Conservation (phyloP, 1,140 invertebrate genomes). For the Heliconius hermathena region DNA sequence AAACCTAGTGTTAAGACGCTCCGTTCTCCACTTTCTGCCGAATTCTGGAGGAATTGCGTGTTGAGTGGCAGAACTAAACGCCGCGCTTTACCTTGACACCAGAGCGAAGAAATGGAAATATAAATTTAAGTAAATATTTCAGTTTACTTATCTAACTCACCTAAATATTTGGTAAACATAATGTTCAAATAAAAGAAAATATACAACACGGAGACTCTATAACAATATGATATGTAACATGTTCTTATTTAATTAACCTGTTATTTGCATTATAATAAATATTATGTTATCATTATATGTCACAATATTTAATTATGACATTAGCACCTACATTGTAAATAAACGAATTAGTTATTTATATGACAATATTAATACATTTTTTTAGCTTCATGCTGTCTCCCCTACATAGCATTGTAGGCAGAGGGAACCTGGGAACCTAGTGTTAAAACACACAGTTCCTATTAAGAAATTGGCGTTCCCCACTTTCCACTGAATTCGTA, state of each 20-base stretch:
- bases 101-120: too few relatives aligned
- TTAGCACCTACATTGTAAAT: neutral
- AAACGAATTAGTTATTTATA: neutral
- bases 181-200: neutral
- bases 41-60: too few relatives aligned
- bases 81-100: too few relatives aligned
- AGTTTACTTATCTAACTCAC: neutral
- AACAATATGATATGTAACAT: neutral
- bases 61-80: too few relatives aligned
- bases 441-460: neutral
- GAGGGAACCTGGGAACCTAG: neutral
- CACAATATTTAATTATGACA: neutral
- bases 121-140: too few relatives aligned
- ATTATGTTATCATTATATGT: neutral
- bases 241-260: neutral
- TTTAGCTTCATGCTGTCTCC: neutral
- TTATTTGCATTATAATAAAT: neutral
- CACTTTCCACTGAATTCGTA: neutral
- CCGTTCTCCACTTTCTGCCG: too few relatives aligned
- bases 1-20: too few relatives aligned
- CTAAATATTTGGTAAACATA: neutral
- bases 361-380: neutral
- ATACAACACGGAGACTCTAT: neutral
- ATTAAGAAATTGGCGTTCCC: neutral
- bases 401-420: neutral